Conservation (phyloP, 2,113 vertebrate genomes). For the Aspiorhynchus laticeps region DNA sequence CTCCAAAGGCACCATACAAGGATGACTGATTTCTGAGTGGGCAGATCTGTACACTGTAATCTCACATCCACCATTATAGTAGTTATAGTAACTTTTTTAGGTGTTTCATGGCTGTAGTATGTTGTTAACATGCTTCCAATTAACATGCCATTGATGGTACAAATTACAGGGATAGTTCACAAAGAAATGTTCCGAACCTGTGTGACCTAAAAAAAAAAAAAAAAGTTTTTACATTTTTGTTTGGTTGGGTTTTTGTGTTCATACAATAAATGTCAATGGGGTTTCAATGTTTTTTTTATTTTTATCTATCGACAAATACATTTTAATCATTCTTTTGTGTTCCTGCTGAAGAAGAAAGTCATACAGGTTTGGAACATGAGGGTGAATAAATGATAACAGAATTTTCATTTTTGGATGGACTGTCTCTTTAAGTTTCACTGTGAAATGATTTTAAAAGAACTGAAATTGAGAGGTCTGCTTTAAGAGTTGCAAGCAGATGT, state of each 20-base stretch:
- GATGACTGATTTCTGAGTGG: background rate
- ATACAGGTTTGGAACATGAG: background rate
- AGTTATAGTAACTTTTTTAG: background rate
- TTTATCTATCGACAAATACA: background rate
- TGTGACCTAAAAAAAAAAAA: background rate
- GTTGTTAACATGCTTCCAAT: constrained; percentile 7
- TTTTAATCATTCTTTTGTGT: background rate
- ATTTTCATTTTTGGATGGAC: background rate
- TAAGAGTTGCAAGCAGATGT: background rate
- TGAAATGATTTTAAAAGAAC: background rate
- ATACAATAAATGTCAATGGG: background rate
- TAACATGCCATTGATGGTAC: background rate
- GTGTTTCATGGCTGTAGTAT: background rate
- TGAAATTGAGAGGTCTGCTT: background rate
- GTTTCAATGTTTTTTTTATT: background rate
- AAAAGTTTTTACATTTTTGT: background rate
- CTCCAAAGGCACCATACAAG: background rate
- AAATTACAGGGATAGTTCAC: background rate
- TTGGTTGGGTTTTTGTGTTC: background rate
- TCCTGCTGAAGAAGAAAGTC: background rate
- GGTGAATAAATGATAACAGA: background rate
- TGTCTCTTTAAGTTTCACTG: background rate
- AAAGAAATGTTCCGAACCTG: background rate
- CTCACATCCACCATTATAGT: background rate
- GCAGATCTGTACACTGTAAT: background rate